Percentiles rank a stretch among this genome's conserved stretches.
phyloP scores from a whole-genome alignment of 2,888 invertebrate genomes.

The Cephus runcator region DNA sequence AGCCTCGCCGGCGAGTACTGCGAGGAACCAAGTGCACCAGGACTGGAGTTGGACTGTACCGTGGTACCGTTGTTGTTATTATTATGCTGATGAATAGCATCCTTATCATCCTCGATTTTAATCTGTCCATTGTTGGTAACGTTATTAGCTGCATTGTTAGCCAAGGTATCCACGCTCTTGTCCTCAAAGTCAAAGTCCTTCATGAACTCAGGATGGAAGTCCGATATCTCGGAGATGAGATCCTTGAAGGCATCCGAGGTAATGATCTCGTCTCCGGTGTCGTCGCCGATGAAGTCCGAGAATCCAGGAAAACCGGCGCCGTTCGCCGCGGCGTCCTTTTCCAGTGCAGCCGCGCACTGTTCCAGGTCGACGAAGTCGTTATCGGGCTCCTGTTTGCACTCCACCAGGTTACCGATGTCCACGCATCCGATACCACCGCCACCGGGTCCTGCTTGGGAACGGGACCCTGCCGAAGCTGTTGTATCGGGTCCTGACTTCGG shows the following conservation, averaged over 20 bases:
- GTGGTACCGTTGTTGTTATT: conserved; percentile 41
- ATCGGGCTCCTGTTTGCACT: conserved; percentile 87
- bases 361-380: conserved; percentile 88
- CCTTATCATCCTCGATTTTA: conserved; percentile 62
- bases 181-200: conserved; percentile 82
- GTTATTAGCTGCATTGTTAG: conserved; percentile 23
- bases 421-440: conserved; percentile 60
- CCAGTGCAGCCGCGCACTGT: conserved; percentile 85
- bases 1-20: conserved; percentile 67
- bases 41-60: conserved; percentile 57
- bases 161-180: conserved; percentile 60
- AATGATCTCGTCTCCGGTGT: conserved; percentile 82
- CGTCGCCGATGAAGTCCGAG: conserved; percentile 85
- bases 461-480: conserved; percentile 50
- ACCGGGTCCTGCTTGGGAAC: conserved; percentile 44
- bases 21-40: conserved; percentile 64
- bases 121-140: conserved; percentile 56
- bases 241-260: conserved; percentile 84
- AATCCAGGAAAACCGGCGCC: conserved; percentile 81
- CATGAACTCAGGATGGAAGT: conserved; percentile 84
- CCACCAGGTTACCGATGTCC: conserved; percentile 76
- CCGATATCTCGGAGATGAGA: conserved; percentile 87
- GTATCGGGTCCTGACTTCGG: conserved; percentile 68
- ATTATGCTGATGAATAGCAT: conserved; percentile 47
- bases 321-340: conserved; percentile 82